Evolutionary conservation across 2,113 vertebrate genomes (phyloP).

Genomic region (Leucopsar rothschildi): DNA sequence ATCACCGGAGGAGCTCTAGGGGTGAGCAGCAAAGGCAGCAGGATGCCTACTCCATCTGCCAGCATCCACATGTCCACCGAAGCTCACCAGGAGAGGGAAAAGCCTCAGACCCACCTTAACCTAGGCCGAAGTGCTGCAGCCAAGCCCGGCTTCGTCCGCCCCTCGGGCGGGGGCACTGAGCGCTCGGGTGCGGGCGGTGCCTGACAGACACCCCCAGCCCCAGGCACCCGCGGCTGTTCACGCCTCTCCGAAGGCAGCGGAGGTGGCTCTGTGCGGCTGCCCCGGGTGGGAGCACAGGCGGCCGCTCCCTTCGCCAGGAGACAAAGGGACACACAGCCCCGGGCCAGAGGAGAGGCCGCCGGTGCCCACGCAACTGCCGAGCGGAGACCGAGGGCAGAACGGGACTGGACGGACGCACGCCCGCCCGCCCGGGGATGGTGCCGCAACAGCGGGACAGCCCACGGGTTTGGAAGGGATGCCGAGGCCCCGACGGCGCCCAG

Average conservation of each 20-base stretch:
- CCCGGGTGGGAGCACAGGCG: not conserved
- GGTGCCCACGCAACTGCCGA: not conserved
- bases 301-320: not conserved
- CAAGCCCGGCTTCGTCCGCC: not conserved
- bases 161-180: not conserved
- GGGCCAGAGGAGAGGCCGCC: not conserved
- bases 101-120: not conserved
- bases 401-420: not conserved
- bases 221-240: not conserved
- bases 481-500: not conserved
- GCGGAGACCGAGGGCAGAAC: not conserved
- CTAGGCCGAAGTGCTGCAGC: not conserved
- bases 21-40: not conserved
- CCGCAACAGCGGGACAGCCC: not conserved
- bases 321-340: not conserved
- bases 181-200: not conserved
- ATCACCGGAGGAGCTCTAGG: not conserved
- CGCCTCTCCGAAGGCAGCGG: not conserved
- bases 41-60: not conserved
- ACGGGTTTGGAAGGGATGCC: not conserved
- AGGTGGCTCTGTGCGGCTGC: not conserved
- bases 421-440: not conserved
- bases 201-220: not conserved
- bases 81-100: not conserved
- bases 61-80: not conserved